Conservation (phyloP, 2,113 vertebrate species). For the Atrichornis clamosus region DNA sequence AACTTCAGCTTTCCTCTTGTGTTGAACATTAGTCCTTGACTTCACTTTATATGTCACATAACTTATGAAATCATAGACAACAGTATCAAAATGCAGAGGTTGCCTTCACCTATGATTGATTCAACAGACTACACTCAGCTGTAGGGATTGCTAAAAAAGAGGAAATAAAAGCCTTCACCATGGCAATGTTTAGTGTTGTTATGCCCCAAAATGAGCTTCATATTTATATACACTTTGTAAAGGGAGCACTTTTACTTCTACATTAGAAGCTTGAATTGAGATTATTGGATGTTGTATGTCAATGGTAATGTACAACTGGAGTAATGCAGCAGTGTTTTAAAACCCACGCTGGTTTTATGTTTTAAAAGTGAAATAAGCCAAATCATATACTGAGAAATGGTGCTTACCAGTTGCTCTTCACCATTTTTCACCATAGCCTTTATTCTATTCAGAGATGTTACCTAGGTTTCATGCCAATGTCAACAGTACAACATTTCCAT, state of each 20-base stretch:
- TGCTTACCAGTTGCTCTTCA: neutral
- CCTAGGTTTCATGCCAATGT: neutral
- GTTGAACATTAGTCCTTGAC: neutral
- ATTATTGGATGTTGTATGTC: neutral
- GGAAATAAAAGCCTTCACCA: neutral
- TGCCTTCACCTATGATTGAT: rapidly evolving
- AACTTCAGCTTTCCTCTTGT: neutral
- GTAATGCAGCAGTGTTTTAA: neutral
- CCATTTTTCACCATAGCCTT: neutral
- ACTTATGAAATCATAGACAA: rapidly evolving
- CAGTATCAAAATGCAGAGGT: neutral
- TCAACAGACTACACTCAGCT: neutral
- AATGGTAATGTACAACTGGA: neutral
- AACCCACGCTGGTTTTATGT: neutral
- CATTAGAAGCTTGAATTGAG: neutral
- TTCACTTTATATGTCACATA: neutral
- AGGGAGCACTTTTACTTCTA: neutral
- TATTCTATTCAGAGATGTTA: neutral
- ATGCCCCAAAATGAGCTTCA: neutral
- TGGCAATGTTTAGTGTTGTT: neutral
- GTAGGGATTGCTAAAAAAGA: neutral
- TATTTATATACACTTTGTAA: rapidly evolving
- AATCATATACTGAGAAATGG: rapidly evolving
- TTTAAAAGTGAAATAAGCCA: neutral
- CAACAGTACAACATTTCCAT: neutral